A percentile compares a stretch with the other conserved stretches of the same genome.
phyloP scores from a whole-genome alignment of 2,797 vertebrate species.

The Helostoma temminkii region DNA sequence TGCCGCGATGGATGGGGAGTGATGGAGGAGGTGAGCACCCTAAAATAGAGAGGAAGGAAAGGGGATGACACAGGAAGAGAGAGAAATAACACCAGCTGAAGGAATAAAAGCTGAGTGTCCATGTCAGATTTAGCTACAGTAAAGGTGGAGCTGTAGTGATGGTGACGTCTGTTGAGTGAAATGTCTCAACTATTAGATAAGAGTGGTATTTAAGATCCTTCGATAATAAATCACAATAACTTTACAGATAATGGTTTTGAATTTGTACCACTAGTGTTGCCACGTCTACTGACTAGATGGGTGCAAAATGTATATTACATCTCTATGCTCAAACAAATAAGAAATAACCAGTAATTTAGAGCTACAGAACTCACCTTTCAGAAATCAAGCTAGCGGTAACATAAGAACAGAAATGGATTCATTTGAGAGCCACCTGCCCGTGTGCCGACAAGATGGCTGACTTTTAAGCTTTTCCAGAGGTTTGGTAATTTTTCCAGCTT shows the following conservation, averaged over 20 bases:
- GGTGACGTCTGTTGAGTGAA: background rate
- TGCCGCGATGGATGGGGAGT: constrained; percentile 31
- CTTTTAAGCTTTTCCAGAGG: too few species aligned
- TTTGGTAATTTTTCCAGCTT: too few species aligned
- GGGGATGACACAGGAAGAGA: background rate
- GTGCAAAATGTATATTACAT: background rate
- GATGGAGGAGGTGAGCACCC: constrained; percentile 44
- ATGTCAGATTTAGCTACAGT: background rate
- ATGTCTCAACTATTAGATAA: background rate
- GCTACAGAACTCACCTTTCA: too few species aligned
- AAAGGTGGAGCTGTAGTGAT: background rate
- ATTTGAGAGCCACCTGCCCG: too few species aligned
- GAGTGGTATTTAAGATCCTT: background rate
- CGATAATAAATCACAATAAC: background rate
- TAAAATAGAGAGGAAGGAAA: constrained; percentile 43
- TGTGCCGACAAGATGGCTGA: too few species aligned
- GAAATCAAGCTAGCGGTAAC: too few species aligned
- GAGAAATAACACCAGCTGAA: background rate
- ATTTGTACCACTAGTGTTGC: background rate
- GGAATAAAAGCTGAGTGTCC: constrained; percentile 13
- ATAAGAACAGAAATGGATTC: too few species aligned
- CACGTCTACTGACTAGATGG: background rate
- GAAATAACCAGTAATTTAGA: background rate
- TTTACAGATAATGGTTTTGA: background rate
- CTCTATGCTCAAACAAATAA: background rate